Conservation (phyloP, 2,113 vertebrate species). For the Xenopus borealis region DNA sequence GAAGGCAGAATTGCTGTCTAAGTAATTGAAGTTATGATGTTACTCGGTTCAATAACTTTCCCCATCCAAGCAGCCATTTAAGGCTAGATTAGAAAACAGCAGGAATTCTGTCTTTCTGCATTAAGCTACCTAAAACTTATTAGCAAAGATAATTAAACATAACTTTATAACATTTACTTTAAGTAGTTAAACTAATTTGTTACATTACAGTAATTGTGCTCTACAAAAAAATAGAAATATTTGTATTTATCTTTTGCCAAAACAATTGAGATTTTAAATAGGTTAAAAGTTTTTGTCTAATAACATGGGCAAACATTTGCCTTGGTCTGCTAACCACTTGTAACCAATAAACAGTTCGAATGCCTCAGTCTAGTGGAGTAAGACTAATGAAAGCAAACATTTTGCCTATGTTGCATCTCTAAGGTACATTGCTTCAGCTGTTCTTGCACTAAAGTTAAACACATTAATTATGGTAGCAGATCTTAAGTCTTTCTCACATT, state of each 20-base stretch:
- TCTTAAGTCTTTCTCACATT: too few relatives aligned
- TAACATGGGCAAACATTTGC: too few relatives aligned
- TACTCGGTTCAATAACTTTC: slow-evolving; percentile 40
- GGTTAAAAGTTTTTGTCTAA: too few relatives aligned
- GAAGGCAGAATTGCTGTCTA: slow-evolving; percentile 30
- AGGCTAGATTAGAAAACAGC: slow-evolving; percentile 42
- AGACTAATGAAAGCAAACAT: too few relatives aligned
- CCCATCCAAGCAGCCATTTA: slow-evolving; percentile 38
- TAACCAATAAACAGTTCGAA: background rate
- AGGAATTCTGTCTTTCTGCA: slow-evolving; percentile 36
- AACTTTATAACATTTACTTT: slow-evolving; percentile 41
- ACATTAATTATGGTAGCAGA: too few relatives aligned
- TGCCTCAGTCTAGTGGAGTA: too few relatives aligned
- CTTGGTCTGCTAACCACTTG: background rate
- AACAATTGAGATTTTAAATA: too few relatives aligned
- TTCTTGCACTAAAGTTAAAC: too few relatives aligned
- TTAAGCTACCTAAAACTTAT: slow-evolving; percentile 45
- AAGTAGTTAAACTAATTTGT: slow-evolving; percentile 44
- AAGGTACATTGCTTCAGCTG: too few relatives aligned
- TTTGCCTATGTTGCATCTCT: too few relatives aligned
- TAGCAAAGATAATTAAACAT: slow-evolving; percentile 47
- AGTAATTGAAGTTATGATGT: slow-evolving; percentile 46
- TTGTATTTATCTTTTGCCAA: too few relatives aligned
- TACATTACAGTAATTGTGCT: slow-evolving; percentile 45
- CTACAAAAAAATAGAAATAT: background rate